Evolutionary conservation across 2,797 vertebrate genomes (phyloP).

Genomic region (Rhodeus uyekii): DNA sequence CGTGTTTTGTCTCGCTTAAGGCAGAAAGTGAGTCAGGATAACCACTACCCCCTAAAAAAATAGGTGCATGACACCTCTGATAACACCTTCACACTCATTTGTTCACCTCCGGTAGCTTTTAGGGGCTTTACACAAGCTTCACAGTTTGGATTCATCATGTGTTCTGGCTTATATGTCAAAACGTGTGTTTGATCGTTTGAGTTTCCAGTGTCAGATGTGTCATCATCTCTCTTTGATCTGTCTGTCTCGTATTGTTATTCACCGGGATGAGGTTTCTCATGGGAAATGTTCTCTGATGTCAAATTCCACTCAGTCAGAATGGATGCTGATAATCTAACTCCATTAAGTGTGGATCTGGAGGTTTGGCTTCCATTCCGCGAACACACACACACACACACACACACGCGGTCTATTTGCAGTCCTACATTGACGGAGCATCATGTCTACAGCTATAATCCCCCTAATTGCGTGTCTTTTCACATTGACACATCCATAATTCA

Average conservation of each 20-base stretch:
- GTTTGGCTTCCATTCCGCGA: slow-evolving; percentile 5
- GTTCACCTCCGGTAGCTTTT: not conserved
- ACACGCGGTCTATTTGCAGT: not conserved
- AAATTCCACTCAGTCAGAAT: slow-evolving; percentile 31
- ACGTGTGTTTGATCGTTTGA: slow-evolving; percentile 2
- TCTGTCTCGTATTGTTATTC: slow-evolving; percentile 26
- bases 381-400: not conserved
- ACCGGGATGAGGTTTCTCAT: slow-evolving; percentile 19
- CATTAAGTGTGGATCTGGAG: slow-evolving; percentile 29
- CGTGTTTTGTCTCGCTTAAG: not conserved
- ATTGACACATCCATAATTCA: slow-evolving; percentile 34
- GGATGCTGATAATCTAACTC: slow-evolving; percentile 34
- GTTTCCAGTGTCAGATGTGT: slow-evolving; percentile 19
- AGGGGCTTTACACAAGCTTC: not conserved
- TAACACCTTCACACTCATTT: not conserved
- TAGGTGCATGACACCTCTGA: not conserved
- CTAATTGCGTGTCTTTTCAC: slow-evolving; percentile 40
- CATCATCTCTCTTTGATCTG: slow-evolving; percentile 38
- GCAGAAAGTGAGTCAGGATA: not conserved
- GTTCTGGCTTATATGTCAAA: not conserved
- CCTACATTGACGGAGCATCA: slow-evolving; percentile 11
- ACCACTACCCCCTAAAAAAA: not conserved
- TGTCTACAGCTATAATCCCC: slow-evolving; percentile 30
- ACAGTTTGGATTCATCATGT: not conserved
- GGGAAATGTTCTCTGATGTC: slow-evolving; percentile 32